Percentiles rank a stretch among this genome's conserved stretches.
These are phyloP conservation scores for Euplagia quadripunctaria DNA, from an alignment of 2,888 invertebrate species.

Conservation along the genomic window DNA sequence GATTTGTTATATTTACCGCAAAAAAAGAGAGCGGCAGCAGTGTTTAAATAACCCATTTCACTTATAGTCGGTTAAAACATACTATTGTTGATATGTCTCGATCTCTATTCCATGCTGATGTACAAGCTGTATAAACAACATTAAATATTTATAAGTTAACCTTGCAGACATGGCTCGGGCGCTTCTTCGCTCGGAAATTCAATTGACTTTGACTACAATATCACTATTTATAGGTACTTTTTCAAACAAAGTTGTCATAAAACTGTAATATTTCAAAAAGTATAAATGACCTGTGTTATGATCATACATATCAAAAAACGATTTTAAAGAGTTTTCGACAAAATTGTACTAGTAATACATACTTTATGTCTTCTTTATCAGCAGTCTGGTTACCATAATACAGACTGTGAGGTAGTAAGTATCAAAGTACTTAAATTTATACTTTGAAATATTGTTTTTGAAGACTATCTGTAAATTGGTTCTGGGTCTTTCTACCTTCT, in stretches of 20 bases:
- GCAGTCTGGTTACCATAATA: too few species aligned
- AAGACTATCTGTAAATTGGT: too few species aligned
- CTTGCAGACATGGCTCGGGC: slow-evolving; percentile 17
- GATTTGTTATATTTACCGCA: too few species aligned
- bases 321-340: neutral
- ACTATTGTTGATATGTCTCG: slow-evolving; percentile 3
- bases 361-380: too few species aligned
- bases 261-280: neutral
- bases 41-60: neutral
- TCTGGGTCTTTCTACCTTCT: too few species aligned
- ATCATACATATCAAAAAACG: neutral
- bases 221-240: neutral
- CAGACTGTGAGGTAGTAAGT: too few species aligned
- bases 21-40: too few species aligned
- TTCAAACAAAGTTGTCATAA: neutral
- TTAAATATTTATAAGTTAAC: slow-evolving; percentile 35
- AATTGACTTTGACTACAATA: slow-evolving; percentile 18
- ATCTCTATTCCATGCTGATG: slow-evolving; percentile 18
- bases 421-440: too few species aligned
- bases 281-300: neutral
- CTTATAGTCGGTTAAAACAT: neutral
- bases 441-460: too few species aligned
- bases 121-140: slow-evolving; percentile 19
- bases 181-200: slow-evolving; percentile 13
- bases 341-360: too few species aligned